These are phyloP conservation scores for Zaprionus ghesquierei DNA, from an alignment of 1,140 invertebrate species.

Conservation along the genomic window DNA sequence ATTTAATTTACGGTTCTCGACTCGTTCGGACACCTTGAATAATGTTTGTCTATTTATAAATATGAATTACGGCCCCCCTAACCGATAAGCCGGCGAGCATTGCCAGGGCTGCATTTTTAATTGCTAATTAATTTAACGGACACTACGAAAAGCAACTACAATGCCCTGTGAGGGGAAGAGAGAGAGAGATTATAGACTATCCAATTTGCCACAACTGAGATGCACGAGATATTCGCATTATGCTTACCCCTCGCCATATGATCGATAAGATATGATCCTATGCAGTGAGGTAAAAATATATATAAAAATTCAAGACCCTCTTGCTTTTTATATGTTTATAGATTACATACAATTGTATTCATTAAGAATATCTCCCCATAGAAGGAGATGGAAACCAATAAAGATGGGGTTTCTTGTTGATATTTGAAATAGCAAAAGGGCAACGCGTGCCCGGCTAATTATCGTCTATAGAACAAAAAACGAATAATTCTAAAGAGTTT, in stretches of 20 bases:
- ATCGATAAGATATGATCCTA: no score
- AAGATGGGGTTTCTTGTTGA: no score
- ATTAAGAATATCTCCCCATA: no score
- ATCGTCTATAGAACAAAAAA: constrained; percentile 3
- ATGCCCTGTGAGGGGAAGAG: constrained; percentile 6
- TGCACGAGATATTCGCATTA: not conserved
- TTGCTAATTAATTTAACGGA: constrained; percentile 75
- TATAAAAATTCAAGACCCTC: no score
- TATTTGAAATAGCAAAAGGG: no score
- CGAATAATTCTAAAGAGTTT: not conserved
- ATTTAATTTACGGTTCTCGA: constrained; percentile 80
- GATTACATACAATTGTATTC: no score
- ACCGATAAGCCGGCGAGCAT: constrained; percentile 53
- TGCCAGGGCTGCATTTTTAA: constrained; percentile 69
- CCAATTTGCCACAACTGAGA: not conserved
- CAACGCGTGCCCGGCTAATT: constrained; percentile 57
- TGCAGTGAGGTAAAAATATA: no score
- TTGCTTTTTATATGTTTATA: no score
- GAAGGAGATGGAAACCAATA: no score
- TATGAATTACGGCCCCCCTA: constrained; percentile 70
- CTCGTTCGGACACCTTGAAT: constrained; percentile 70
- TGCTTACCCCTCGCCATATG: no score
- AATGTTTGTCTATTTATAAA: constrained; percentile 81
- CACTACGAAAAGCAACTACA: constrained; percentile 68
- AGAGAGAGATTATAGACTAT: no score